Base-by-base conservation (phyloP, 2,888 invertebrate species). In the Agriopis aurantiaria region DNA sequence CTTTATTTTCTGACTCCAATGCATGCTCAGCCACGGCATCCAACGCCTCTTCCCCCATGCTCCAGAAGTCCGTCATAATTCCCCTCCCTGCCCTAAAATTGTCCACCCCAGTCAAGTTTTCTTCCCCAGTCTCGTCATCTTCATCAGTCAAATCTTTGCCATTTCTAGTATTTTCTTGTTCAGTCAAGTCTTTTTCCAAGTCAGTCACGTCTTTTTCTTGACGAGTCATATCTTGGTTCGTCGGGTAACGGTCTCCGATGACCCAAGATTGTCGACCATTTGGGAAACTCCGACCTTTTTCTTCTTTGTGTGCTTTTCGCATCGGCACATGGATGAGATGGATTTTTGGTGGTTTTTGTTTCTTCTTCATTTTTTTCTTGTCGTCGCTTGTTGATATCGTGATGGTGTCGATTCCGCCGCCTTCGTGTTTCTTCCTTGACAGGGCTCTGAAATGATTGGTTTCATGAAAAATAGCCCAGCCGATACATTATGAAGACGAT, bases 341-440 rank as follows among this genome's bases (percentile, higher is more conserved):
- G 74, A 93, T 89, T 71, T 91, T 92, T 0, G 91, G 81, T 0
- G 93, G 93, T 45, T 91, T 91, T 45, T 84, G 83, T 80, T 91
- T 92, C 80, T 91, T 92, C 77, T 89, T 91, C 79, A 84, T 89
- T 66, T 91, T 91, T 73, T 92, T 91, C 74, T 92, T 91, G 59
- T 87, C 87, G 8, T 84, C 81, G 0, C 84, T 82, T 0, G 92
- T 80, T 3, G 91, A 88, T n/a, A 91, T 91, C 0, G 92, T 94
- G 62, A 93, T 91, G 83, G 87, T 86, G 85, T 91, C 93, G 49
- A 91, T 88, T 0, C 90, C 90, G 0, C 90, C 87, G 55, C 85
- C 77, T n/a, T 83, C 78, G 12, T 89, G 87, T n/a, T 91, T 88
- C 62, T 85, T 88, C 59, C 82, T 77, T 10, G 86, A 76, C 46